These are phyloP conservation scores for Caretta caretta DNA, from an alignment of 2,113 vertebrate species.

Conservation along the genomic window DNA sequence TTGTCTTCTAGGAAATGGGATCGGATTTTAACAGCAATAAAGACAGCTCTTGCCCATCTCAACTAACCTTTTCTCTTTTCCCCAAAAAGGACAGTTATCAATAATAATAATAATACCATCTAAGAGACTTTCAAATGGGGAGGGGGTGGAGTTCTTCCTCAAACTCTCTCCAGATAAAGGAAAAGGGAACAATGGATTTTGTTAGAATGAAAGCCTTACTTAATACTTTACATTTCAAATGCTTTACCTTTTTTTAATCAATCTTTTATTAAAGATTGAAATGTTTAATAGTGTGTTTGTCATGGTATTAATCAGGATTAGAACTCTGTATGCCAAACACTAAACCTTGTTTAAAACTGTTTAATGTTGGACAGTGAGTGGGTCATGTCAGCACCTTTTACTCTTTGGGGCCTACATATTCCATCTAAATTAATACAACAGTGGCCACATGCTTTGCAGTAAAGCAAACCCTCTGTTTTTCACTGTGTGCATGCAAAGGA, in stretches of 20 bases:
- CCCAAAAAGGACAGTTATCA: background rate
- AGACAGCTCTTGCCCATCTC: background rate
- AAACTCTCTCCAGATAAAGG: background rate
- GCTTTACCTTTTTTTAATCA: background rate
- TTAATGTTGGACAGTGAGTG: background rate
- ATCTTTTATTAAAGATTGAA: background rate
- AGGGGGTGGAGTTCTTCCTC: background rate
- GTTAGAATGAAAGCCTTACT: background rate
- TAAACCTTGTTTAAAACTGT: background rate
- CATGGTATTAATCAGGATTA: background rate
- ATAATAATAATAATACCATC: background rate
- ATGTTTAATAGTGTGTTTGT: background rate
- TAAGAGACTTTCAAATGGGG: background rate
- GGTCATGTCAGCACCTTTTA: background rate
- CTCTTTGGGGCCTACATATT: background rate
- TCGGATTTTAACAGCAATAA: background rate
- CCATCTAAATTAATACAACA: background rate
- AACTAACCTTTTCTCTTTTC: background rate
- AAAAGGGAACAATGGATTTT: background rate
- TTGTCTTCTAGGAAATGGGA: background rate
- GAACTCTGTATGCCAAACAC: background rate
- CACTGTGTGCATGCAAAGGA: background rate
- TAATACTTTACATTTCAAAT: background rate
- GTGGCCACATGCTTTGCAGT: background rate
- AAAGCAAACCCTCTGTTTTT: background rate